Conservation (phyloP, 1,140 invertebrate species). For the Drosophila ananassae region DNA sequence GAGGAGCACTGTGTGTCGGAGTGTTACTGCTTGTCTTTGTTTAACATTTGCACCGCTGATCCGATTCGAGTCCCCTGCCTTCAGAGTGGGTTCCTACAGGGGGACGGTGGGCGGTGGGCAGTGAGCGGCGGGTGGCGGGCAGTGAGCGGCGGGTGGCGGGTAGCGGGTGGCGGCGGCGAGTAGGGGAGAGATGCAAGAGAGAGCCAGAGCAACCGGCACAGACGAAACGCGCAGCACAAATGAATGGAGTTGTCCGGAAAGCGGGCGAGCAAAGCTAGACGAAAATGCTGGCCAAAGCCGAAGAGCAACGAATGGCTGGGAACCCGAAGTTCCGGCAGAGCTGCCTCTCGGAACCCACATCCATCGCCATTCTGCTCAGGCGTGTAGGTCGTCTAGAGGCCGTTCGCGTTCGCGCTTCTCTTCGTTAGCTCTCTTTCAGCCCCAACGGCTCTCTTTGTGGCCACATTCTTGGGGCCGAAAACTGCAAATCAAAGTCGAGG, state of each 20-base stretch:
- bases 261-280: constrained; percentile 47
- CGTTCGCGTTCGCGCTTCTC: constrained; percentile 43
- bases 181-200: constrained; percentile 24
- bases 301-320: constrained; percentile 11
- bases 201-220: constrained; percentile 65
- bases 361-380: constrained; percentile 51
- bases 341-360: constrained; percentile 18
- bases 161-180: neutral
- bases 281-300: constrained; percentile 7
- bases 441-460: constrained; percentile 12
- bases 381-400: constrained; percentile 84
- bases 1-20: constrained; percentile 23
- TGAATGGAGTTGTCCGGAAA: constrained; percentile 71
- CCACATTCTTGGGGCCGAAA: constrained; percentile 48
- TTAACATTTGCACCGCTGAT: constrained; percentile 58
- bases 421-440: constrained; percentile 6
- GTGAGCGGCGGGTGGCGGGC: neutral
- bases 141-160: neutral
- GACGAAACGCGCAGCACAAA: constrained; percentile 71
- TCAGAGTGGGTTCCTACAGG: constrained; percentile 17
- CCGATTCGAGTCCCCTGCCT: neutral
- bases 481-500: constrained; percentile 84
- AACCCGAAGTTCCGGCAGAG: constrained; percentile 19
- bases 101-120: neutral
- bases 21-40: constrained; percentile 56